These are phyloP conservation scores for Okapia johnstoni DNA, from an alignment of 2,113 vertebrate species.

Conservation along the genomic window DNA sequence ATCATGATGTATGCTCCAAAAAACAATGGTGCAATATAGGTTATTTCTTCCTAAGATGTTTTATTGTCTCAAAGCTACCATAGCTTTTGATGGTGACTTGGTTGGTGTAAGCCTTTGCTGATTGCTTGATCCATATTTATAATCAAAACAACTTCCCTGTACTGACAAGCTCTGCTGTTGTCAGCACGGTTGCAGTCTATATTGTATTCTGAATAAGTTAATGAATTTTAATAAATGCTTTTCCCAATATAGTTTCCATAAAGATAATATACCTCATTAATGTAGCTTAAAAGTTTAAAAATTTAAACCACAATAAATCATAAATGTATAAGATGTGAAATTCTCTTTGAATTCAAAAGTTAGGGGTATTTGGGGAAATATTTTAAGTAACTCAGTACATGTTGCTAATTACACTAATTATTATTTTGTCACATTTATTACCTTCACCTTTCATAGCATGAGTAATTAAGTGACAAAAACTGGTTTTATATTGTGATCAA, in stretches of 20 bases:
- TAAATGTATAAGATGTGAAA: constrained; percentile 42
- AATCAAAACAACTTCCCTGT: neutral
- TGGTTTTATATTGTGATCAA: constrained; percentile 51
- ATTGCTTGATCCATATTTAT: neutral
- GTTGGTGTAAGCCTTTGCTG: neutral
- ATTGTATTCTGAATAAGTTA: neutral
- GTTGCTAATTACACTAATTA: constrained; percentile 25
- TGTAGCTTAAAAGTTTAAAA: constrained; percentile 24
- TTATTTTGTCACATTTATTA: constrained; percentile 59
- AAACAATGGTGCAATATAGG: neutral
- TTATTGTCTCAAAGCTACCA: neutral
- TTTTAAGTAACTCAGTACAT: constrained; percentile 39
- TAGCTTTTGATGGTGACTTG: neutral
- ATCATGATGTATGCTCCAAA: neutral
- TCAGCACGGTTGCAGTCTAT: neutral
- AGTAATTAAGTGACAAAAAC: constrained; percentile 69
- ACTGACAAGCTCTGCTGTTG: neutral
- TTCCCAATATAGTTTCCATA: neutral
- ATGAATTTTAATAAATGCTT: neutral
- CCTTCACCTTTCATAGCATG: constrained; percentile 38
- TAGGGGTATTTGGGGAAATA: constrained; percentile 32
- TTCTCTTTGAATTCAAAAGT: constrained; percentile 52
- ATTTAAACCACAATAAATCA: constrained; percentile 28
- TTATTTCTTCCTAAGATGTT: neutral
- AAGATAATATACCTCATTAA: neutral